Base-by-base conservation (phyloP, 2,888 invertebrate genomes). In the Torymus aiolomorphi region DNA sequence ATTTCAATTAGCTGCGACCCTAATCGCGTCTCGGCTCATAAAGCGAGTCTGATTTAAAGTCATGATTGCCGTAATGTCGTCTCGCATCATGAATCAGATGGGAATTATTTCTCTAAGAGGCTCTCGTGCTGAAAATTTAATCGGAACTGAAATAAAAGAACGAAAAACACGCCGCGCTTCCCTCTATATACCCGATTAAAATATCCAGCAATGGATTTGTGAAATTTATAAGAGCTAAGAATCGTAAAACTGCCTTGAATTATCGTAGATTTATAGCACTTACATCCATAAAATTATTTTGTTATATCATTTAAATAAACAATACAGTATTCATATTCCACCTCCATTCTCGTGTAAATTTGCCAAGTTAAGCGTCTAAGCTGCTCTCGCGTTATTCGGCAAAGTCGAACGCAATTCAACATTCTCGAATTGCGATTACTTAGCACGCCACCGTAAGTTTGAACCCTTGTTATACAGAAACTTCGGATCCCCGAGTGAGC, bases 21-120 rank as follows among this genome's bases (percentile, higher is more conserved):
- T 87, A 86, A 88, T 87, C 86, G 87, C 85, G 87, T 87, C 82
- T 82, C 85, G 86, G 84, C 83, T 85, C 88, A 87, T 89, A 88
- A 88, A 88, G 82, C 84, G 83, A 81, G 82, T 74, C 80, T 82
- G 81, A 84, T 82, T 84, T 83, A 81, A 83, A 81, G 78, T 82
- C 80, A 78, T 61, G 82, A 80, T 80, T 80, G 74, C 73, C 67
- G 63, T 77, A 80, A 80, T 80, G 70, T 81, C 79, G 83, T 78
- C 56, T 79, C 82, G 83, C 78, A 73, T 80, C 83, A 77, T 80
- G 82, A 82, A 82, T 82, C 70, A 70, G 54, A 74, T 51, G 65
- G 59, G 51, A 80, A 80, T 80, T 75, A 78, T 78, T 72, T 18
- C 57, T 72, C 42, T 59, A 52, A 54, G 76, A 18, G 63, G 73